Evolutionary conservation across 2,888 invertebrate species (phyloP).

Genomic region (Amblyteles armatorius): DNA sequence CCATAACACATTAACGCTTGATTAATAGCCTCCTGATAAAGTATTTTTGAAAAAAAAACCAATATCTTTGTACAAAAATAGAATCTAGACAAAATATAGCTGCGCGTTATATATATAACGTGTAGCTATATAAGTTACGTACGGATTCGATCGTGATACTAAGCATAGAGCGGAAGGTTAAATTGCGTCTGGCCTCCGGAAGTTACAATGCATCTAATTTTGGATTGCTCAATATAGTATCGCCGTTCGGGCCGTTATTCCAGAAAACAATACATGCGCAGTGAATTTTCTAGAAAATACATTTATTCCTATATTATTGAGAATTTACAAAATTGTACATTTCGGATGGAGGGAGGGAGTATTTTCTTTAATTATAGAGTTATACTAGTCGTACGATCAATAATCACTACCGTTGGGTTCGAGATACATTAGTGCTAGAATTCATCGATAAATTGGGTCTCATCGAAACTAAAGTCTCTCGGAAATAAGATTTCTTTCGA

Average conservation of each 20-base stretch:
- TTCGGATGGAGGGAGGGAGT: constrained; percentile 17
- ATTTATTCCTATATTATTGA: constrained; percentile 62
- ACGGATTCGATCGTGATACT: constrained; percentile 10
- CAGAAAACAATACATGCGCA: constrained; percentile 27
- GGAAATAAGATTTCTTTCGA: not conserved
- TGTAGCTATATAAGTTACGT: too few relatives aligned
- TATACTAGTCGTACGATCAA: constrained; percentile 30
- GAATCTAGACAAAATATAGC: not conserved
- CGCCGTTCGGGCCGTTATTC: not conserved
- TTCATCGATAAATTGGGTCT: not conserved
- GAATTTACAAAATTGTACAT: constrained; percentile 70
- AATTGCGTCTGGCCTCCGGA: constrained; percentile 59
- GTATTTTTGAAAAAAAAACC: constrained; percentile 14
- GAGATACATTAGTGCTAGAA: not conserved
- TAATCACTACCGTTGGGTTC: constrained; percentile 24
- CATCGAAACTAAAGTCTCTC: not conserved
- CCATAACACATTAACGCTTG: not conserved
- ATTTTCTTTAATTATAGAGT: constrained; percentile 37
- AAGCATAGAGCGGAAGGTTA: constrained; percentile 31
- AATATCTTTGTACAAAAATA: constrained; percentile 39
- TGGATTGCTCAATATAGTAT: constrained; percentile 37
- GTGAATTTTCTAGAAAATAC: constrained; percentile 60
- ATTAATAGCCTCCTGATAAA: not conserved
- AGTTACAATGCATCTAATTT: constrained; percentile 60
- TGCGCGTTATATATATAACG: not conserved